Evolutionary conservation across 2,113 vertebrate species (phyloP).

Genomic region (Rattus rattus): DNA sequence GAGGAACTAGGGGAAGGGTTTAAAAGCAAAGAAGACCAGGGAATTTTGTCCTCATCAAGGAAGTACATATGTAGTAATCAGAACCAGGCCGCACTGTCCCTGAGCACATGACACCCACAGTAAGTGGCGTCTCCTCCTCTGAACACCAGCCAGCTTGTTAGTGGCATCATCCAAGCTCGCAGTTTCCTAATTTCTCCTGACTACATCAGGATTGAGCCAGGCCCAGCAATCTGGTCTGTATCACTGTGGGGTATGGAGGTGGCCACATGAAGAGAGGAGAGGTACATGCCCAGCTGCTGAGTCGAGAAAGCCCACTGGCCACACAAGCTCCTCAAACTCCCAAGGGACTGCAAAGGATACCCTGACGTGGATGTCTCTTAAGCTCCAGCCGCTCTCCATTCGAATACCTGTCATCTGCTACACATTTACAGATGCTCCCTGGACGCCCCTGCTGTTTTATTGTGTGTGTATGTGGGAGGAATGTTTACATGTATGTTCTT

Average conservation of each 20-base stretch:
- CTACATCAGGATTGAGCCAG: slow-evolving; percentile 47
- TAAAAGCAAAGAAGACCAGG: slow-evolving; percentile 23
- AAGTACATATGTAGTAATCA: slow-evolving; percentile 54
- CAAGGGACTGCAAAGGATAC: neutral
- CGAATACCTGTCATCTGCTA: neutral
- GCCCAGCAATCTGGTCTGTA: slow-evolving; percentile 46
- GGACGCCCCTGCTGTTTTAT: neutral
- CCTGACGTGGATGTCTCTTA: neutral
- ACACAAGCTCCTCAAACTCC: neutral
- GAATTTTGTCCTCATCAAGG: slow-evolving; percentile 52
- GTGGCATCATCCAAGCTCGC: slow-evolving; percentile 63
- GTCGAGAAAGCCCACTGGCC: neutral
- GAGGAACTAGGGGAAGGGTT: neutral
- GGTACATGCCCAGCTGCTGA: neutral
- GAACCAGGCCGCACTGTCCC: slow-evolving; percentile 26
- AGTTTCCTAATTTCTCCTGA: slow-evolving; percentile 68
- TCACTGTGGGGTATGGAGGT: slow-evolving; percentile 9
- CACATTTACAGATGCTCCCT: neutral
- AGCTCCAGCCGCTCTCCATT: neutral
- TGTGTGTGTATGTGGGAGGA: neutral
- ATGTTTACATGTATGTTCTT: too few relatives aligned
- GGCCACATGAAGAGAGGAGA: neutral
- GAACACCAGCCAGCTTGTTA: slow-evolving; percentile 71
- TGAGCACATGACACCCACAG: neutral
- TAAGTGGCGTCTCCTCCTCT: slow-evolving; percentile 54